Base-by-base conservation (phyloP, 2,888 invertebrate genomes). In the Caenorhabditis sp. region DNA sequence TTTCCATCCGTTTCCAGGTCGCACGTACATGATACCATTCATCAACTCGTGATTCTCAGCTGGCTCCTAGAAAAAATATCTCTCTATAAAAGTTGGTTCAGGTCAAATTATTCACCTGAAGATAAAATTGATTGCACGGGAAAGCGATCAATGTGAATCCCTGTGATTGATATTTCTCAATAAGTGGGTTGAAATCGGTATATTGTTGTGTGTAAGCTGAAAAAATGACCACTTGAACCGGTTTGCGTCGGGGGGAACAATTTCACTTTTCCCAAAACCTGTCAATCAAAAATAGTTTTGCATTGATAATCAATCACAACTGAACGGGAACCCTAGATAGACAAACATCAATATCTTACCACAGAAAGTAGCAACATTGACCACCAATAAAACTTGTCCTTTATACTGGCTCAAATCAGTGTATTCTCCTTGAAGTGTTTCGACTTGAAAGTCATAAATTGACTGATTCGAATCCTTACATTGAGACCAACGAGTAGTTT, bases 71-170 rank as follows among this genome's bases (percentile, higher is more conserved):
- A 78, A 66, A 0, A 19, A 21, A 57, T n/a, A 6, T 24, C 17
- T 19, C 5, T 23, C 53, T 17, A 55, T 55, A 10, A 23, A 53
- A 5, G 21, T 19, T 49, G 50, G 21, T 51, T 54, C 4, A 8
- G 4, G 51, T 27, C 31, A 21, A 17, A 14, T 14, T 19, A 78
- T 76, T 12, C 10, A 78, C 78, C 75, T 82, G 82, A 58, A 88
- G 79, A 68, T 85, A 83, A 81, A 87, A 87, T 66, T 87, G 87
- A 62, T 87, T 88, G 81, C 88, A 87, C 49, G 87, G 87, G 80
- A 87, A 87, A 51, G 85, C 87, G 57, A 86, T 62, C n/a, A 87
- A 79, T 14, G 82, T 83, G 77, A 86, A 85, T 59, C 83, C 81
- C 37, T 81, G 81, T 14, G 82, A 81, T 53, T 79, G 82, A 66